Evolutionary conservation across 2,797 vertebrate species (phyloP), one percentile per base, ranked within the genome.

Genomic region (Chromobotia macracanthus): DNA sequence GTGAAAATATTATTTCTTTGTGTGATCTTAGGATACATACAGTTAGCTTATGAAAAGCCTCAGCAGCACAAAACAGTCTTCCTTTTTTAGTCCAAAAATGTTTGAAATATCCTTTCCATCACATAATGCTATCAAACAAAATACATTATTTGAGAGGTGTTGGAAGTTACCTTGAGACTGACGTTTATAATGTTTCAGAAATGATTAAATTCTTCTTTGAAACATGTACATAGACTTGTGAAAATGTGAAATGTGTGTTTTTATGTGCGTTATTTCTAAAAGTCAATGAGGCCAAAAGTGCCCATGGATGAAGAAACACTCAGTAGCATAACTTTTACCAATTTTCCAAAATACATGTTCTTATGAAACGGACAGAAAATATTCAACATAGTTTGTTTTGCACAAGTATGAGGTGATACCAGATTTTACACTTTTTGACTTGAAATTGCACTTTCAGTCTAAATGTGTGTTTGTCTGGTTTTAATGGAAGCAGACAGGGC

Each of bases 381-480:
- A 58, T 55, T 65, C 15, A 67, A 73, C 41, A 61, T 51, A 44
- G 41, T 44, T 44, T 44, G 8, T 44, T 44, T 44, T 2, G 16
- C 28, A 70, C 28, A 64, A 78, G 3, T 10, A 12, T 41, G 56
- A 71, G 66, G 28, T 18, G 3, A 50, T 31, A 38, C 38, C 15
- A 51, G 16, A 75, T 64, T 70, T 70, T 44, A n/a, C 16, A 31
- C 50, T 38, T 58, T 23, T 58, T 21, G 28, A 55, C 18, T 55
- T 38, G 12, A 72, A 46, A 58, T 66, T 15, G 28, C 60, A 58
- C 35, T 76, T 67, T 63, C 58, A 18, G 23, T 18, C 66, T 11
- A 64, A 71, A 63, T 64, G 3, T 70, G 2, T 63, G 67, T 70
- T 64, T 64, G 64, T 72, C 68, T 72, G 55, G 21, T 44, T 55